phyloP scores from a whole-genome alignment of 2,888 invertebrate genomes.

The Nemotelus pantherinus region DNA sequence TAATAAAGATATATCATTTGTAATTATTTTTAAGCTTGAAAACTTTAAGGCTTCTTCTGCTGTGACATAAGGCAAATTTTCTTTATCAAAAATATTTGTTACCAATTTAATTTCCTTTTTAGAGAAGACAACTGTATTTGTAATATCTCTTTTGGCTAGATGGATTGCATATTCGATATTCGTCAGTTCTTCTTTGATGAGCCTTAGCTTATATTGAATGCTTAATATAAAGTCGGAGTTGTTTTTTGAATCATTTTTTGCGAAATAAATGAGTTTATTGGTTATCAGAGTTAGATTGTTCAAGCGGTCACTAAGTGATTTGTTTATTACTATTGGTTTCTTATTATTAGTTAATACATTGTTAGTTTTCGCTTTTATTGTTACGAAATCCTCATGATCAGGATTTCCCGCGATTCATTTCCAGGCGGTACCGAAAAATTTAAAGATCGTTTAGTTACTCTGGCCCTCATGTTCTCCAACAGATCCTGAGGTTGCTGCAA shows the following conservation, averaged over 20 bases:
- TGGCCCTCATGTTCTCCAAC: conserved; percentile 14
- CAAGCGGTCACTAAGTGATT: conserved; percentile 4
- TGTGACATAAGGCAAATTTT: conserved; percentile 49
- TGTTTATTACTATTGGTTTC: not conserved
- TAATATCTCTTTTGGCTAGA: conserved; percentile 49
- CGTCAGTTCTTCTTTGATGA: conserved; percentile 48
- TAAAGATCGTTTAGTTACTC: conserved; percentile 22
- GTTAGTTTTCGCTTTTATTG: conserved; percentile 3
- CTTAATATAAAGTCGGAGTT: conserved; percentile 6
- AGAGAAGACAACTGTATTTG: conserved; percentile 50
- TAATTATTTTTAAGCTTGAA: conserved; percentile 50
- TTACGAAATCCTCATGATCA: conserved; percentile 26
- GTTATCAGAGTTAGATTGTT: conserved; percentile 7
- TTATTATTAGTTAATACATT: conserved; percentile 8
- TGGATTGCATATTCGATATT: conserved; percentile 50
- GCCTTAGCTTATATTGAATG: conserved; percentile 47
- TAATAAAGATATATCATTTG: conserved; percentile 46
- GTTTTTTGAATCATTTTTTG: not conserved
- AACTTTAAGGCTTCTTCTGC: conserved; percentile 52
- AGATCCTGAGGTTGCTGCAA: conserved; percentile 21
- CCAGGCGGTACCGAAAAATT: conserved; percentile 40
- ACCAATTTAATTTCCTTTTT: conserved; percentile 48
- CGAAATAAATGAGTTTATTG: conserved; percentile 17
- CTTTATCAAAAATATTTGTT: conserved; percentile 45
- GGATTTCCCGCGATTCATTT: conserved; percentile 40